Base-by-base conservation (phyloP, 2,888 invertebrate genomes). In the Philopedon plagiatum region DNA sequence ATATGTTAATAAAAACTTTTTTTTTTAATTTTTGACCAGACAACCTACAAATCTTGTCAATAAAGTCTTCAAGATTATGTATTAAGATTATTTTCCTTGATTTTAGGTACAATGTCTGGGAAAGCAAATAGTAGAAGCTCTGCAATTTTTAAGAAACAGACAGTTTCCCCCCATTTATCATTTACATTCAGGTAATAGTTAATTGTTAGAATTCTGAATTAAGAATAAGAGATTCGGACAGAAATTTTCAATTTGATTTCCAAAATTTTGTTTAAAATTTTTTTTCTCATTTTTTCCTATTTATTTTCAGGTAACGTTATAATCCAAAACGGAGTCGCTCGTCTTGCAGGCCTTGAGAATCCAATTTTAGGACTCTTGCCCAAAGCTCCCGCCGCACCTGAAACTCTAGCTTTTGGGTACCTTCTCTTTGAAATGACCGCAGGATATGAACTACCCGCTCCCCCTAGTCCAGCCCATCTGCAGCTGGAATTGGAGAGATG, bases 391-490 rank as follows among this genome's bases (percentile, higher is more conserved):
- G 86, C 86, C 15, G 87, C 88, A 8, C 88, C 92, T 68, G 92
- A 93, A 83, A 89, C 90, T 13, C 87, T 92, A 75, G 91, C 91
- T 79, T 92, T 96, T 79, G 96, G 95, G 29, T 93, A 94, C 84
- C 90, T 97, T 81, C 87, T 97, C 68, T 96, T 94, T 84, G 97
- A 97, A 87, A 97, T 97, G 96, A 92, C 95, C 79, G 92, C 94
- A 15, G 97, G 95, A 39, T 91, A 92, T 77, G 94, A 95, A 81
- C 86, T 96, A 75, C 91, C 92, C 78, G 88, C 92, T 41, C 90
- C 94, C 61, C 93, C 94, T 58, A 90, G 93, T 76, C 90, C 92
- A 2, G 91, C 91, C 76, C 91, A 96, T 81, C 87, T 94, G 83
- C 83, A 90, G 84, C 85, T 92, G 85, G 91, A 93, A 84, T 85